phyloP scores from a whole-genome alignment of 1,140 invertebrate species.

The Papilio polytes region DNA sequence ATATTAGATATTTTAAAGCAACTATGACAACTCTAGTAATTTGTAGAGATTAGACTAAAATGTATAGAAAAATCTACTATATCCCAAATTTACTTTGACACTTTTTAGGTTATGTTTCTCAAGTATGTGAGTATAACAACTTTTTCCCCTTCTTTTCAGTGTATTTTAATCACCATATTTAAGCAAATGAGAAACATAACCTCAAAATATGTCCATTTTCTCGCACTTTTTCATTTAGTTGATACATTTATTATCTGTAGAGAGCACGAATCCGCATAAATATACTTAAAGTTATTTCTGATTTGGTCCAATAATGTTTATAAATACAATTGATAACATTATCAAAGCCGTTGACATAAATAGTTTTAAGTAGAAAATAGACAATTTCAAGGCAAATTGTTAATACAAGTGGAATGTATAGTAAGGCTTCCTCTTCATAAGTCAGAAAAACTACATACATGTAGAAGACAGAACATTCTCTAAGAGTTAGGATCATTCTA shows the following conservation, averaged over 20 bases:
- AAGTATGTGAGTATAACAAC: too few relatives aligned
- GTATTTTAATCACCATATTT: too few relatives aligned
- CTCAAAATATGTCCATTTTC: neutral
- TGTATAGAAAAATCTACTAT: neutral
- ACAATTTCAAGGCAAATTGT: constrained; percentile 71
- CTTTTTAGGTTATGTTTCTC: neutral
- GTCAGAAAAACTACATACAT: constrained; percentile 57
- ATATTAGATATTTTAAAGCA: neutral
- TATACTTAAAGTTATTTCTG: constrained; percentile 57
- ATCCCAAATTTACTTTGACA: neutral
- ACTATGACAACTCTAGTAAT: neutral
- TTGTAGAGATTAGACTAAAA: constrained; percentile 10
- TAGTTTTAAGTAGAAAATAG: constrained; percentile 60
- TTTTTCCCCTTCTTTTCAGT: too few relatives aligned
- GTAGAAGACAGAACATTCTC: constrained; percentile 1
- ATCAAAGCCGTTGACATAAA: constrained; percentile 48
- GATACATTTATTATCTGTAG: constrained; percentile 54
- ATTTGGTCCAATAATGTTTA: constrained; percentile 72
- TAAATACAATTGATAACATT: constrained; percentile 49
- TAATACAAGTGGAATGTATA: constrained; percentile 81
- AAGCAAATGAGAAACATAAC: neutral
- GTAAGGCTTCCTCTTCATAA: constrained; percentile 76
- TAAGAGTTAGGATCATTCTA: neutral
- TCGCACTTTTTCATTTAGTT: constrained; percentile 29
- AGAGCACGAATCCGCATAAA: constrained; percentile 59